These are phyloP conservation scores for Peromyscus californicus DNA, from an alignment of 2,113 vertebrate species.

Conservation along the genomic window DNA sequence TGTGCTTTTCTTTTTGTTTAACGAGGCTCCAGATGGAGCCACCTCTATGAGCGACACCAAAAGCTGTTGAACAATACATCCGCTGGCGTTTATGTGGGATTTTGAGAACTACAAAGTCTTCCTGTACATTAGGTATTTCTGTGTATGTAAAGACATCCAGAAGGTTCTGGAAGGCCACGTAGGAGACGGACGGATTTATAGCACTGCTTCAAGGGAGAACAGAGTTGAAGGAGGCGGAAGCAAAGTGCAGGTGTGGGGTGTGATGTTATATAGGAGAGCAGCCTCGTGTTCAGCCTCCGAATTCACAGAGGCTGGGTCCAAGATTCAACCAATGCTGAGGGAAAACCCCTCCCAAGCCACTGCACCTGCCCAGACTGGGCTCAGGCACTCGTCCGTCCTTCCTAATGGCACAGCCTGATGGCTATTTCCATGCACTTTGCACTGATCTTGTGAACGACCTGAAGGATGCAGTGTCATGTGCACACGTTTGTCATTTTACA, in stretches of 20 bases:
- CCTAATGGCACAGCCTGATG: not conserved
- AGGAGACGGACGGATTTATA: too few species aligned
- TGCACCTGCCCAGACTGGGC: not conserved
- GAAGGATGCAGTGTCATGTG: too few species aligned
- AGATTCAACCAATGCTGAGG: not conserved
- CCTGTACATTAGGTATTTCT: not conserved
- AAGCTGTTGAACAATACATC: too few species aligned
- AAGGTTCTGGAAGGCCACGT: not conserved
- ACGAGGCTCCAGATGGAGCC: too few species aligned
- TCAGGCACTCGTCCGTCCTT: too few species aligned
- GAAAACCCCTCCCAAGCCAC: not conserved
- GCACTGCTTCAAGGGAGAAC: not conserved
- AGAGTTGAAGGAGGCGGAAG: not conserved
- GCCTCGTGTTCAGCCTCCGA: not conserved
- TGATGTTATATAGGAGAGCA: not conserved
- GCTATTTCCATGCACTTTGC: not conserved
- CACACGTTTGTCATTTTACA: not conserved
- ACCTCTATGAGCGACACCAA: not conserved
- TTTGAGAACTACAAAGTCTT: not conserved
- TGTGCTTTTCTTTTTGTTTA: not conserved
- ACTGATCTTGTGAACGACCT: not conserved
- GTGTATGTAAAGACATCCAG: not conserved
- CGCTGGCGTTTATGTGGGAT: not conserved
- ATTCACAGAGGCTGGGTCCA: not conserved
- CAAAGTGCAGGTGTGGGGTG: not conserved